These are phyloP conservation scores for Drosophila santomea DNA, from an alignment of 1,140 invertebrate genomes.

Conservation along the genomic window DNA sequence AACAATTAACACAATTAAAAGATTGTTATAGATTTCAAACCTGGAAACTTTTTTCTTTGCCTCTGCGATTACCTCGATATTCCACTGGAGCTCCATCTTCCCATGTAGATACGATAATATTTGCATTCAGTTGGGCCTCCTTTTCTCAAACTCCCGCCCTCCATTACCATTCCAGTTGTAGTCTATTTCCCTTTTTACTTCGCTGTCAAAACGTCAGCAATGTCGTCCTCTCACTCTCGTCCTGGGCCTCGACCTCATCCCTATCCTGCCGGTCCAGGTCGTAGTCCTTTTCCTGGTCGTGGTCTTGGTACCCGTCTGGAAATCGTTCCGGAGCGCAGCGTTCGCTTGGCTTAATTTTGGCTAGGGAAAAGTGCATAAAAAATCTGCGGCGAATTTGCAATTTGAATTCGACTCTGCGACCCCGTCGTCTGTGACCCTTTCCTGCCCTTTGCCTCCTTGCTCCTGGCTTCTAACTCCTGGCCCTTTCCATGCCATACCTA, in stretches of 20 bases:
- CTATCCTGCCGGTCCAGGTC: background rate
- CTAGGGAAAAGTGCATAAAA: constrained; percentile 81
- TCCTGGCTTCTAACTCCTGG: background rate
- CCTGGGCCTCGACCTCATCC: constrained; percentile 9
- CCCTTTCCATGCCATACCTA: constrained; percentile 13
- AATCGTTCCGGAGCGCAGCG: constrained; percentile 65
- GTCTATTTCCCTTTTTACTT: constrained; percentile 62
- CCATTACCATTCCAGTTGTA: constrained; percentile 44
- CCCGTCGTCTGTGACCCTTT: constrained; percentile 18
- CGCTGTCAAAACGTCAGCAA: constrained; percentile 76
- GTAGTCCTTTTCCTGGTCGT: constrained; percentile 15
- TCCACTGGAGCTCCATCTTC: constrained; percentile 5
- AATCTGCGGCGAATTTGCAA: constrained; percentile 81
- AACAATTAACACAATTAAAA: no score
- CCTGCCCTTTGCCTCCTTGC: constrained; percentile 3
- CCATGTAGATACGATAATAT: constrained; percentile 78
- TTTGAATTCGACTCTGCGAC: constrained; percentile 68
- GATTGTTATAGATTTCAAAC: no score
- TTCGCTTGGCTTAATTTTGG: constrained; percentile 79
- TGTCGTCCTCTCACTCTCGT: constrained; percentile 37
- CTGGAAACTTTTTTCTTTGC: background rate
- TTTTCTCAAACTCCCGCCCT: constrained; percentile 12
- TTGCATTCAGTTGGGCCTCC: constrained; percentile 76
- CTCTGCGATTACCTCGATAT: constrained; percentile 23
- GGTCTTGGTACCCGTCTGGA: constrained; percentile 52